Evolutionary conservation across 2,888 invertebrate genomes (phyloP).

Genomic region (Cyclophora albipunctata): DNA sequence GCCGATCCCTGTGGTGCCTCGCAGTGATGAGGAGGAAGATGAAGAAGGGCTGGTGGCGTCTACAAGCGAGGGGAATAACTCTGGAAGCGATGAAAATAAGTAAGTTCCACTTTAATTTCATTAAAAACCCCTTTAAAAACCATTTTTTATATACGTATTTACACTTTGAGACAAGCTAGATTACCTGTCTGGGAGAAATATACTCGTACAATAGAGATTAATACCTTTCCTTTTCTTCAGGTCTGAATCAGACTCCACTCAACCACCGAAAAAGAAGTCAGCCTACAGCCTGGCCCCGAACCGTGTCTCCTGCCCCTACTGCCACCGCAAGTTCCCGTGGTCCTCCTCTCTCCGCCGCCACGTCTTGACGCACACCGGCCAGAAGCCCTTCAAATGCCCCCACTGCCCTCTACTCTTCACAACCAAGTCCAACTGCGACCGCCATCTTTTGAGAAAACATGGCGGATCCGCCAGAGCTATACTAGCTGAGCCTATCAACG

Average conservation of each 20-base stretch:
- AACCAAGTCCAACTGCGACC: constrained; percentile 97
- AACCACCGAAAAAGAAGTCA: constrained; percentile 87
- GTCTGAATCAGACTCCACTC: constrained; percentile 79
- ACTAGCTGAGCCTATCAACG: constrained; percentile 54
- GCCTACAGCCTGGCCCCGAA: constrained; percentile 97
- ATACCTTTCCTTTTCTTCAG: constrained; percentile 46
- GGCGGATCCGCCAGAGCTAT: constrained; percentile 65
- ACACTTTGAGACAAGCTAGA: too few relatives aligned
- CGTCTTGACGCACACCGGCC: constrained; percentile 95
- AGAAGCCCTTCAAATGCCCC: constrained; percentile 96
- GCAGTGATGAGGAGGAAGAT: constrained; percentile 80
- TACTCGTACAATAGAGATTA: neutral
- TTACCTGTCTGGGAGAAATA: too few relatives aligned
- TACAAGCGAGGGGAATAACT: constrained; percentile 88
- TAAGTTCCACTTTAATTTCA: constrained; percentile 43
- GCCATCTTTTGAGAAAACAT: constrained; percentile 93
- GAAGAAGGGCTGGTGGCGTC: constrained; percentile 88
- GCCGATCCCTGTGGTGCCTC: constrained; percentile 80
- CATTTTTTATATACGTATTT: neutral
- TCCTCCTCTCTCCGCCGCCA: constrained; percentile 96
- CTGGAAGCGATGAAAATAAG: constrained; percentile 88
- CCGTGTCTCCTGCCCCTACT: constrained; percentile 94
- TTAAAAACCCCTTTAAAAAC: neutral
- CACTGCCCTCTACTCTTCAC: constrained; percentile 95
- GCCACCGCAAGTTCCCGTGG: constrained; percentile 97